Evolutionary conservation across 2,888 invertebrate genomes (phyloP).

Genomic region (Laspeyria flexula): DNA sequence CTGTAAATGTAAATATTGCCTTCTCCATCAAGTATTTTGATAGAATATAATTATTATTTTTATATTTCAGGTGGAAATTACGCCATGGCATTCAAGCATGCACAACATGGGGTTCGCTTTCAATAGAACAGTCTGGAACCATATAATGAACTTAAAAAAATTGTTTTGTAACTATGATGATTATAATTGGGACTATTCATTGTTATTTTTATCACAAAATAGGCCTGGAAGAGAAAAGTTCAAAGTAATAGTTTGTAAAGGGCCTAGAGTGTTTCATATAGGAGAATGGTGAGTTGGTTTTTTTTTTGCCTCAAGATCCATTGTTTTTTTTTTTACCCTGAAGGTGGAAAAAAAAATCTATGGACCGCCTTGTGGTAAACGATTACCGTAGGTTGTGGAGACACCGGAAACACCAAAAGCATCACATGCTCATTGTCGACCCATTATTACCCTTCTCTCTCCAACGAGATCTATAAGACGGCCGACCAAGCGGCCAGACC

Average conservation of each 20-base stretch:
- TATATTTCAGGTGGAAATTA: constrained; percentile 92
- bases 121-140: constrained; percentile 94
- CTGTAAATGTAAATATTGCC: constrained; percentile 13
- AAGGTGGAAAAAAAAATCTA: too few species aligned
- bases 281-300: constrained; percentile 94
- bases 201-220: constrained; percentile 95
- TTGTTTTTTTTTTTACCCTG: too few species aligned
- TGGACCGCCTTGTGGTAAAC: too few species aligned
- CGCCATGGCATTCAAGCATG: constrained; percentile 98
- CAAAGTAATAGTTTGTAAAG: constrained; percentile 95
- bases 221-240: constrained; percentile 90
- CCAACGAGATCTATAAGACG: too few species aligned
- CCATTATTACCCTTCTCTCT: too few species aligned
- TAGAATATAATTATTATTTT: neutral
- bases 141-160: constrained; percentile 91
- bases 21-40: neutral
- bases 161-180: constrained; percentile 99
- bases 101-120: constrained; percentile 99
- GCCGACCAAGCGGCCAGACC: too few species aligned
- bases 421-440: too few species aligned
- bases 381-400: too few species aligned
- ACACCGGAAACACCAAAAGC: too few species aligned
- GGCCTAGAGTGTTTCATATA: constrained; percentile 98
- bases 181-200: constrained; percentile 99
- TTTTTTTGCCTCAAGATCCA: neutral